These are phyloP conservation scores for Oxycera nigricornis DNA, from an alignment of 2,888 invertebrate genomes.

Conservation along the genomic window DNA sequence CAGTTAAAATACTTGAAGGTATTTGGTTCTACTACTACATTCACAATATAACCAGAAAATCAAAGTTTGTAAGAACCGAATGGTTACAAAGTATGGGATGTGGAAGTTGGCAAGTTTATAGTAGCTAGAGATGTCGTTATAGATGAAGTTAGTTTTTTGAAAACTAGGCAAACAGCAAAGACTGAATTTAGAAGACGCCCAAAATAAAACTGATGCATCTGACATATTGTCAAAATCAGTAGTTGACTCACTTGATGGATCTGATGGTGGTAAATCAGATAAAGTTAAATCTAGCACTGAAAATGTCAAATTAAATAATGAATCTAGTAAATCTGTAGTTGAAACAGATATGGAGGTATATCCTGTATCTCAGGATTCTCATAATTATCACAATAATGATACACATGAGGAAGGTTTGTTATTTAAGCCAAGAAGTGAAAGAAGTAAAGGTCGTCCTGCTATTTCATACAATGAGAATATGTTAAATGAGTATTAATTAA, in stretches of 20 bases:
- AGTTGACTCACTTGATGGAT: neutral
- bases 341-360: neutral
- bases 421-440: slow-evolving; percentile 27
- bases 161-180: slow-evolving; percentile 47
- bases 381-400: slow-evolving; percentile 17
- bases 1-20: slow-evolving; percentile 51
- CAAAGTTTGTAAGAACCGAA: slow-evolving; percentile 55
- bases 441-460: slow-evolving; percentile 29
- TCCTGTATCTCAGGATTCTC: neutral
- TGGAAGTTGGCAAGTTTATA: slow-evolving; percentile 51
- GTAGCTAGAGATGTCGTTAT: slow-evolving; percentile 55
- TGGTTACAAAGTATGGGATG: slow-evolving; percentile 55
- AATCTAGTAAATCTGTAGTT: neutral
- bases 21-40: slow-evolving; percentile 54
- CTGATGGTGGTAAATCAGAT: slow-evolving; percentile 20
- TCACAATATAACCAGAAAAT: slow-evolving; percentile 53
- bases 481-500: slow-evolving; percentile 41
- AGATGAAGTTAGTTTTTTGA: slow-evolving; percentile 52
- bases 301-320: slow-evolving; percentile 1
- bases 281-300: neutral
- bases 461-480: slow-evolving; percentile 3
- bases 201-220: slow-evolving; percentile 24
- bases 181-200: neutral
- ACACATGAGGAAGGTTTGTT: neutral
- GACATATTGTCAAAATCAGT: slow-evolving; percentile 22